Conservation (phyloP, 2,797 vertebrate species). For the Hipposideros larvatus region DNA sequence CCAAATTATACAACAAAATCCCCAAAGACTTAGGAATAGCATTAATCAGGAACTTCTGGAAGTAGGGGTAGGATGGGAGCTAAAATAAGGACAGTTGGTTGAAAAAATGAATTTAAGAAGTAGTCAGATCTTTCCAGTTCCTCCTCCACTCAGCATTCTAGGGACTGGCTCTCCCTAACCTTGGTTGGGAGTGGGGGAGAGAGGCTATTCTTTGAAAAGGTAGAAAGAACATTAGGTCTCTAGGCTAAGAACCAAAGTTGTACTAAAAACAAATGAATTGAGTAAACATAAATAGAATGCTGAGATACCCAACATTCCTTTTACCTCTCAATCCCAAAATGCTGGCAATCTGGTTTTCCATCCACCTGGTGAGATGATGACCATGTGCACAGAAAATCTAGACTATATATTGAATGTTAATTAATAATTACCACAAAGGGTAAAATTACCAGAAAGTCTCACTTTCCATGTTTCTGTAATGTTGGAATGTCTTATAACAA, state of each 20-base stretch:
- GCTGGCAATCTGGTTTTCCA: neutral
- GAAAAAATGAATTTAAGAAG: constrained; percentile 46
- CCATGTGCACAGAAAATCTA: constrained; percentile 20
- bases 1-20: constrained; percentile 6
- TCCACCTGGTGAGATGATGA: neutral
- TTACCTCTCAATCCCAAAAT: neutral
- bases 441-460: constrained; percentile 37
- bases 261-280: neutral
- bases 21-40: neutral
- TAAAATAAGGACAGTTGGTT: neutral
- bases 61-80: neutral
- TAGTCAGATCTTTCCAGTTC: neutral
- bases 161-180: neutral
- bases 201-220: constrained; percentile 1
- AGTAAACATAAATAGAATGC: constrained; percentile 38
- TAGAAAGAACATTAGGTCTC: neutral
- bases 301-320: neutral
- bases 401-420: constrained; percentile 1
- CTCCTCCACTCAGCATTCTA: constrained; percentile 1
- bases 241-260: constrained; percentile 35
- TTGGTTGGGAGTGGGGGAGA: neutral
- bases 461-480: constrained; percentile 40
- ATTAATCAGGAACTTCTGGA: neutral
- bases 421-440: constrained; percentile 34
- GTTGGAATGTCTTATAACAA: constrained; percentile 1